Conservation (phyloP, 2,888 invertebrate species). For the Ganaspis brasiliensis region DNA sequence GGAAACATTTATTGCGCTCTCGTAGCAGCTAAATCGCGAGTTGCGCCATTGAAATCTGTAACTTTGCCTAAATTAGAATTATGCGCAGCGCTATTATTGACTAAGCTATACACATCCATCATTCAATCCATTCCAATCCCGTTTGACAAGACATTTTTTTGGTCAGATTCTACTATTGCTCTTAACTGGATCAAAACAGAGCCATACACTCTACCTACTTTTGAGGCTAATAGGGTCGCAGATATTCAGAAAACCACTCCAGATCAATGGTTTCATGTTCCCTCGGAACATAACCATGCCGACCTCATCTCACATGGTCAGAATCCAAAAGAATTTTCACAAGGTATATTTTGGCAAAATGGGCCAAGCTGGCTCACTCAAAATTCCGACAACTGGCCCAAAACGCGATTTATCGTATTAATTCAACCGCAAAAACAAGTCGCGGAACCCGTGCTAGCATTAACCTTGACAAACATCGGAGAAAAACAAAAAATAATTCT, state of each 20-base stretch:
- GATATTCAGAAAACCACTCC: neutral
- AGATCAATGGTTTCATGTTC: conserved; percentile 34
- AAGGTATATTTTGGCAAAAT: neutral
- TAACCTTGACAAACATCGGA: neutral
- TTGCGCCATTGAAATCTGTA: neutral
- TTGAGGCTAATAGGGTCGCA: conserved; percentile 29
- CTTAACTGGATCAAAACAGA: conserved; percentile 10
- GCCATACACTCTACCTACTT: neutral
- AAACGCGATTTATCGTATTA: neutral
- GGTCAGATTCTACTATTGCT: conserved; percentile 19
- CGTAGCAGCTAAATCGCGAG: neutral
- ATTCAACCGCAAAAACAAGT: too few relatives aligned
- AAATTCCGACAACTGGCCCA: neutral
- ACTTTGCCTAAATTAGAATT: conserved; percentile 25
- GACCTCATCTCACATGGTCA: conserved; percentile 23
- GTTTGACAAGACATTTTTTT: neutral
- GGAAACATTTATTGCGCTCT: neutral
- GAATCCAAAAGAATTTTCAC: neutral
- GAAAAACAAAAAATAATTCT: neutral
- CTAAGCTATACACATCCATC: neutral
- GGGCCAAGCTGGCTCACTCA: neutral
- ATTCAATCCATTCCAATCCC: neutral
- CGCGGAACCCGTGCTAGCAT: neutral
- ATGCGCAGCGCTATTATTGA: conserved; percentile 25
- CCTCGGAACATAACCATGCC: conserved; percentile 7